A percentile compares a stretch with the other conserved stretches of the same genome.
These are phyloP conservation scores for Hyalella azteca DNA, from an alignment of 2,888 invertebrate species.

Conservation along the genomic window DNA sequence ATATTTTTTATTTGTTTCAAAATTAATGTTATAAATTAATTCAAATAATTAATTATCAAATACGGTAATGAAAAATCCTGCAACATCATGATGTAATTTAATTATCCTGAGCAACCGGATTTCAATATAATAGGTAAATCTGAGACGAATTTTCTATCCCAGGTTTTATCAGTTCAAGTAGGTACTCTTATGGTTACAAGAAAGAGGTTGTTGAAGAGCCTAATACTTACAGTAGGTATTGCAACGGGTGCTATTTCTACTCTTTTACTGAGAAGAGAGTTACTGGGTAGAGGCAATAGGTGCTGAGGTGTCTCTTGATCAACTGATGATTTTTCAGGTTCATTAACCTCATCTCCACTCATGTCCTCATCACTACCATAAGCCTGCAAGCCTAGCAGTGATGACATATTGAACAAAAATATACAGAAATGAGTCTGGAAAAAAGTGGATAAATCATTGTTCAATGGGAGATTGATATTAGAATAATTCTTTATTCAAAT, in stretches of 20 bases:
- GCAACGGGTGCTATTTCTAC: conserved; percentile 48
- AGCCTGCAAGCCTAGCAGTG: conserved; percentile 40
- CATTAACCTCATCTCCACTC: conserved; percentile 16
- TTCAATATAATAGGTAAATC: neutral
- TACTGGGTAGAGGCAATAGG: conserved; percentile 47
- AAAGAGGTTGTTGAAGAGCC: neutral
- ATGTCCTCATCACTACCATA: conserved; percentile 52
- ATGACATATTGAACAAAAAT: conserved; percentile 45
- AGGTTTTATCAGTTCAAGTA: neutral
- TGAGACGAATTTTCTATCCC: neutral
- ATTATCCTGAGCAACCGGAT: neutral
- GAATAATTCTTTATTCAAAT: too few species aligned
- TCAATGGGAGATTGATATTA: too few species aligned
- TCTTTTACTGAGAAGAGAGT: conserved; percentile 25
- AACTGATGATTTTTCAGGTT: neutral
- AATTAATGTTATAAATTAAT: too few species aligned
- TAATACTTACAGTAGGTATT: conserved; percentile 51
- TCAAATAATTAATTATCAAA: too few species aligned
- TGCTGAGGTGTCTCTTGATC: conserved; percentile 44
- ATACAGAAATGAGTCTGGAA: neutral
- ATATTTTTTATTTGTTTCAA: too few species aligned
- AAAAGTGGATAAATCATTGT: too few species aligned
- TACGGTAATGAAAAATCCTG: too few species aligned
- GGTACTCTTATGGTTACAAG: neutral
- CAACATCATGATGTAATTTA: neutral